Percentiles rank a stretch among this genome's conserved stretches.
Evolutionary conservation across 1,140 invertebrate genomes (phyloP).

Genomic region (Rhagoletis pomonella): DNA sequence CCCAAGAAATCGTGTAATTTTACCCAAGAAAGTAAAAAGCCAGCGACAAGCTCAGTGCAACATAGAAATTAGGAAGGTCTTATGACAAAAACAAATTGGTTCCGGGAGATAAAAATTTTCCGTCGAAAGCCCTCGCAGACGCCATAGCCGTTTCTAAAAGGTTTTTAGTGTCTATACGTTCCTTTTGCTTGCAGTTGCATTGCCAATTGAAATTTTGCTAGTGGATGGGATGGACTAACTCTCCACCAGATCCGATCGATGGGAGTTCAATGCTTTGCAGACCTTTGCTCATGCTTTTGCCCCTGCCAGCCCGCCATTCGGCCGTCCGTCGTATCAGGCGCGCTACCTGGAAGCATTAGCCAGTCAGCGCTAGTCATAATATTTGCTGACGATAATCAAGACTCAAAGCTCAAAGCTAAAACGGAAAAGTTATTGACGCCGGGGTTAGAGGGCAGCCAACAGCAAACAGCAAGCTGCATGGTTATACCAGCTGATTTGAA

Average conservation of each 20-base stretch:
- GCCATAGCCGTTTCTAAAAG: no score
- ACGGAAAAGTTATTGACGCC: background rate
- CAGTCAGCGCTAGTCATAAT: slow-evolving; percentile 15
- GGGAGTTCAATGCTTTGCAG: no score
- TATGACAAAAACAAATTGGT: background rate
- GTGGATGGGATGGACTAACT: background rate
- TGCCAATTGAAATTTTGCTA: background rate
- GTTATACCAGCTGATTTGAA: background rate
- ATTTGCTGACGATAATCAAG: slow-evolving; percentile 42
- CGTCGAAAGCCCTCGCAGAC: no score
- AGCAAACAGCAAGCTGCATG: background rate
- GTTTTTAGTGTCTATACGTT: no score
- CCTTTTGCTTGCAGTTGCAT: no score
- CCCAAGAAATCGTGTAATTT: background rate
- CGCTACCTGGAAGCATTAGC: background rate
- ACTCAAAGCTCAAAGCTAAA: background rate
- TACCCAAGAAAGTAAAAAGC: background rate
- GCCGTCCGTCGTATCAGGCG: background rate
- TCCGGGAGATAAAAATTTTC: background rate
- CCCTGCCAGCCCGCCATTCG: background rate
- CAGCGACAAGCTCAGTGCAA: no score
- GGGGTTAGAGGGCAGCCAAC: slow-evolving; percentile 9
- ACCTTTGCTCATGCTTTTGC: background rate
- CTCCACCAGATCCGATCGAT: background rate
- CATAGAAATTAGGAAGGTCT: background rate